Conservation (phyloP, 2,888 invertebrate species). For the Plagiodera versicolora region DNA sequence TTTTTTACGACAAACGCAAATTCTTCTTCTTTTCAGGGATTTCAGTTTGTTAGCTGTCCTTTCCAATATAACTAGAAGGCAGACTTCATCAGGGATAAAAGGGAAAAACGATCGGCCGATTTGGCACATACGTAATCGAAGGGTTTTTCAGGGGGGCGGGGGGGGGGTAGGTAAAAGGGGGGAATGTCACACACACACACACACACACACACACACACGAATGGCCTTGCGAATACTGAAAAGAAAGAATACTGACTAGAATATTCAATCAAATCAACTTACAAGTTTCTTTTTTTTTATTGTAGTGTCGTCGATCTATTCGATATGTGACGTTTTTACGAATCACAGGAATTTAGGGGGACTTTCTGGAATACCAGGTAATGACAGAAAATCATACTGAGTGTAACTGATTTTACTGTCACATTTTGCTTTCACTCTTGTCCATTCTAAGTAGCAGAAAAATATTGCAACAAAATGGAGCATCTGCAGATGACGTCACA, state of each 20-base stretch:
- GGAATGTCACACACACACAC: no score
- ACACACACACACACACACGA: constrained; percentile 48
- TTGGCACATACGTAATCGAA: constrained; percentile 31
- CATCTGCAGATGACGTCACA: no score
- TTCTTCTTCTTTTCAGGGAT: not conserved
- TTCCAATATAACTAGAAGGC: constrained; percentile 26
- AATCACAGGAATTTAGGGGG: constrained; percentile 30
- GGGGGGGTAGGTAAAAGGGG: no score
- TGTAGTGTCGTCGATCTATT: constrained; percentile 52
- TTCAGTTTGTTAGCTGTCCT: constrained; percentile 20
- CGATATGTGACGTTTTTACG: constrained; percentile 52
- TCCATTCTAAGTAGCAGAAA: no score
- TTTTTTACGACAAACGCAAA: not conserved
- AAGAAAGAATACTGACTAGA: constrained; percentile 54
- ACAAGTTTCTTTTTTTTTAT: constrained; percentile 48
- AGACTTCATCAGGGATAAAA: constrained; percentile 30
- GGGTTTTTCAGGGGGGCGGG: constrained; percentile 22
- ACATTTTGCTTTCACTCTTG: no score
- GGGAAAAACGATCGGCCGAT: constrained; percentile 25
- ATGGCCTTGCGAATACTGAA: constrained; percentile 51
- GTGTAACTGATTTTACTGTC: no score
- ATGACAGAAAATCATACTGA: no score
- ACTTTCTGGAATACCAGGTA: not conserved
- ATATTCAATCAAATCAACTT: constrained; percentile 55
- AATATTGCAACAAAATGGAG: no score